phyloP scores from a whole-genome alignment of 2,797 vertebrate genomes.

The Sebastes iracundus region DNA sequence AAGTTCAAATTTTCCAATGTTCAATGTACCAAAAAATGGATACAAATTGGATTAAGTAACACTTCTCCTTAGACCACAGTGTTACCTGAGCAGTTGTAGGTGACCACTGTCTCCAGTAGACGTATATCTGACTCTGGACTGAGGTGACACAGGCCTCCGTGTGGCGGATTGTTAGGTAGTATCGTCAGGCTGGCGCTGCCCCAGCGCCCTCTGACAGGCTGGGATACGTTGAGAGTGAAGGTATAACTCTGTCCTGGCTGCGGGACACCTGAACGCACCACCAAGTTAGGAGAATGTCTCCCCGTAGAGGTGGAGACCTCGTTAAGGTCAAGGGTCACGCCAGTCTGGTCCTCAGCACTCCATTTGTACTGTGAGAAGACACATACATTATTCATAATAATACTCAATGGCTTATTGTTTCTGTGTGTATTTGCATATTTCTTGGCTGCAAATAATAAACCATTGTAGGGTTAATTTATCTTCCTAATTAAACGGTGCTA shows the following conservation, averaged over 20 bases:
- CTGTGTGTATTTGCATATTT: background rate
- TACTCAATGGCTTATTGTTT: background rate
- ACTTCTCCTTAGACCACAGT: accelerated
- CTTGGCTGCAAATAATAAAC: background rate
- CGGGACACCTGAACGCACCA: conserved; percentile 73
- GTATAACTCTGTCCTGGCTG: conserved; percentile 71
- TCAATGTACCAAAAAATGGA: background rate
- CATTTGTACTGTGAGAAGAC: conserved; percentile 74
- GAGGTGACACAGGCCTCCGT: conserved; percentile 80
- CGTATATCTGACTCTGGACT: conserved; percentile 67
- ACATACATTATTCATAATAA: background rate
- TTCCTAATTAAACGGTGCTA: background rate
- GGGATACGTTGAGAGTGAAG: conserved; percentile 77
- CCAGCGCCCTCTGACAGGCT: conserved; percentile 56
- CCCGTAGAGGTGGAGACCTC: conserved; percentile 69
- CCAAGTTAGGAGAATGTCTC: conserved; percentile 62
- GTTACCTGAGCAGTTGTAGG: conserved; percentile 83
- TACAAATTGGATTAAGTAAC: background rate
- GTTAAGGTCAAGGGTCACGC: conserved; percentile 69
- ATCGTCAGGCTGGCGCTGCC: conserved; percentile 76
- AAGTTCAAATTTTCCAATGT: too few relatives aligned
- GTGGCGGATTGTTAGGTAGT: conserved; percentile 67
- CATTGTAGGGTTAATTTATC: background rate
- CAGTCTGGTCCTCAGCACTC: conserved; percentile 65
- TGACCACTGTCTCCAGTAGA: conserved; percentile 78